Conservation (phyloP, 2,888 invertebrate genomes). For the Alentia gelatinosa region DNA sequence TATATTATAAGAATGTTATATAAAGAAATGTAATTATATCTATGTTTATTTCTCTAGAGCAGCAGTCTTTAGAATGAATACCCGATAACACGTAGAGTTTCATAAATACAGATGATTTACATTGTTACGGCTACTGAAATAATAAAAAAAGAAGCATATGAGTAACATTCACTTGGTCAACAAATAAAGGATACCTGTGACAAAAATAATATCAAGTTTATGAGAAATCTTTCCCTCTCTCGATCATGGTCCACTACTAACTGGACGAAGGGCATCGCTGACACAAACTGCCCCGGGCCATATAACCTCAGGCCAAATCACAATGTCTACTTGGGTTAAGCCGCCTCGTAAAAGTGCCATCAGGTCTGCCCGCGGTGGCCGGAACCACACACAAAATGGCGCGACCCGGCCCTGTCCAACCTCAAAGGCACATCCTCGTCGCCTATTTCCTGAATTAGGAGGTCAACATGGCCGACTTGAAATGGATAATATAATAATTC, state of each 20-base stretch:
- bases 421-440: background rate
- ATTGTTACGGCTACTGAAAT: no score
- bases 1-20: background rate
- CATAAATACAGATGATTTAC: no score
- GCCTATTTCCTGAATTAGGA: background rate
- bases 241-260: no score
- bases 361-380: background rate
- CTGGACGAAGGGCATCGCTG: background rate
- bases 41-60: background rate
- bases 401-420: background rate
- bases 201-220: no score
- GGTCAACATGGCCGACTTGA: background rate
- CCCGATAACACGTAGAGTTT: no score
- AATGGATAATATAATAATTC: background rate
- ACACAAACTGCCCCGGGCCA: background rate
- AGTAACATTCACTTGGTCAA: no score
- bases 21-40: background rate
- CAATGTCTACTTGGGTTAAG: constrained; percentile 5
- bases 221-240: no score
- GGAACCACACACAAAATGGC: background rate
- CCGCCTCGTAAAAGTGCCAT: constrained; percentile 34
- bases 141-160: no score
- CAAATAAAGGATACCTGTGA: no score
- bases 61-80: no score
- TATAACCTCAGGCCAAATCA: background rate